Base-by-base conservation (phyloP, 2,113 vertebrate species). In the Antigone vipio region DNA sequence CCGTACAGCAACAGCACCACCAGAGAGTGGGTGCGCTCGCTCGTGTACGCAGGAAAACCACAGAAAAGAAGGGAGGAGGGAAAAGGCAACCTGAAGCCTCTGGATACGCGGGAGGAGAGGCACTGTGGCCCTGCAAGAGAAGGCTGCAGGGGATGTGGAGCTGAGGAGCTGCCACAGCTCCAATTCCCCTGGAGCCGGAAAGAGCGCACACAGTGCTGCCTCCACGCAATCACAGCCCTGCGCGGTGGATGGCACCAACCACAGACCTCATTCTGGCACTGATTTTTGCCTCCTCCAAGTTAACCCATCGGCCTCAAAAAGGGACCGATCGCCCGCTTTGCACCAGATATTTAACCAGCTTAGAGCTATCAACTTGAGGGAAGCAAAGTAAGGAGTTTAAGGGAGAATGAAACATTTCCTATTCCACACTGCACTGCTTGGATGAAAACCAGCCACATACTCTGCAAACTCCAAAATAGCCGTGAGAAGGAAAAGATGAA, bases 151-250 rank as follows among this genome's bases (percentile, higher is more conserved):
- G 30, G 21, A 14, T 1, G 6, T 5, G 53, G 38, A 30, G 45
- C 60, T 30, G 82, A 52, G 68, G 74, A 73, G 34, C 32, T 73
- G 45, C 53, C n/a, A 6, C 58, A 45, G 50, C 50, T 44, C 42
- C 4, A 1, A 11, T 10, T 50, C 26, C n/a, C 50, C n/a, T 3
- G n/a, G 34, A 40, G 49, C 38, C 50, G 32, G 27, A 38, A 47
- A 10, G 15, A 35, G 59, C 5, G 2, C 27, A 5, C 17, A 4
- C 42, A 27, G 50, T 66, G 13, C 68, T 59, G 60, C 45, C 44
- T 50, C 60, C 45, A 5, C 1, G 7, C 20, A 9, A 6, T 2
- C 2, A 4, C n/a, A 9, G 52, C 32, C 38, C 15, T 2, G 2
- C 8, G 27, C 12, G 11, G 7, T 3, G 7, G 15, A 3, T 3